Conservation (phyloP, 2,113 vertebrate genomes). For the Uropsilus gracilis region DNA sequence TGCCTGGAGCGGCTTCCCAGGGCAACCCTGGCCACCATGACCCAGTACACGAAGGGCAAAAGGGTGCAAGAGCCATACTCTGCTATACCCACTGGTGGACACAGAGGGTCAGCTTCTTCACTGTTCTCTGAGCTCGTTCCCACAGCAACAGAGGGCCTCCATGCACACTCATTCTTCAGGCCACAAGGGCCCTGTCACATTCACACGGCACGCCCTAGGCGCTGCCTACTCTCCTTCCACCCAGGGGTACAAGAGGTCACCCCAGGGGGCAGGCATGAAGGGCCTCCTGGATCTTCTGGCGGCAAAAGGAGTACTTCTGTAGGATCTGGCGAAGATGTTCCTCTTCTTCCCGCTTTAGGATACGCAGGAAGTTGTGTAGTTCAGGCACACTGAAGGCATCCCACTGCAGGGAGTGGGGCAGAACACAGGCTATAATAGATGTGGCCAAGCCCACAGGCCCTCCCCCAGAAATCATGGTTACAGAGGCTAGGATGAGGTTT, state of each 20-base stretch:
- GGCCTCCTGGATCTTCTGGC: conserved; percentile 91
- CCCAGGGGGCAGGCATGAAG: conserved; percentile 89
- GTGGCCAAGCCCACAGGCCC: not conserved
- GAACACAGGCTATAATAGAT: not conserved
- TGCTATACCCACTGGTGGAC: conserved; percentile 37
- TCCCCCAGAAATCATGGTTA: not conserved
- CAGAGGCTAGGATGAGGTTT: not conserved
- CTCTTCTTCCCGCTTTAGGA: conserved; percentile 95
- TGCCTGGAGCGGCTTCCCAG: conserved; percentile 30
- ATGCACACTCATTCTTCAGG: conserved; percentile 77
- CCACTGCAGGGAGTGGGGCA: conserved; percentile 87
- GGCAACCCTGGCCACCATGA: conserved; percentile 27
- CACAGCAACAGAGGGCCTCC: conserved; percentile 45
- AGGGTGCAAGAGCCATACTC: conserved; percentile 11
- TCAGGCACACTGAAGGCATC: conserved; percentile 95
- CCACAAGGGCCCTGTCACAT: conserved; percentile 71
- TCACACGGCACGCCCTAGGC: conserved; percentile 73
- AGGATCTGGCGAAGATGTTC: conserved; percentile 93
- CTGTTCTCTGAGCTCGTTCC: conserved; percentile 50
- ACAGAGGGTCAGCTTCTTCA: conserved; percentile 12
- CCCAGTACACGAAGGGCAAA: not conserved
- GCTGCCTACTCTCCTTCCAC: conserved; percentile 66
- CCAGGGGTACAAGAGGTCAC: conserved; percentile 82
- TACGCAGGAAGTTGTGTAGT: conserved; percentile 95
- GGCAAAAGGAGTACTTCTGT: conserved; percentile 91